These are phyloP conservation scores for Coleophora flavipennella DNA, from an alignment of 2,888 invertebrate genomes.

Conservation along the genomic window DNA sequence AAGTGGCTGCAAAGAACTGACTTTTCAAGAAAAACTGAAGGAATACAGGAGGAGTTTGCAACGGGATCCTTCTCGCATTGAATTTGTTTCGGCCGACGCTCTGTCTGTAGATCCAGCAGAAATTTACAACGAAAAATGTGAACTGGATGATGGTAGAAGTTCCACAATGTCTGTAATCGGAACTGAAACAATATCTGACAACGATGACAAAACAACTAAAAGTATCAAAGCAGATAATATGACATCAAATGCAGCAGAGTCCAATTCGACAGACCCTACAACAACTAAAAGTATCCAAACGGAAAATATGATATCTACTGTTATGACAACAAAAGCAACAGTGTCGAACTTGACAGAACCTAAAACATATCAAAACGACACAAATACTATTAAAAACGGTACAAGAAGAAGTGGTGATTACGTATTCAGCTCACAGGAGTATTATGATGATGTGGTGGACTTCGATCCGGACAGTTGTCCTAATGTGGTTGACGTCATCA, in stretches of 20 bases:
- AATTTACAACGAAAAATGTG: conserved; percentile 22
- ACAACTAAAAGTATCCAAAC: not conserved
- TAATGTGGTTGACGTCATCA: conserved; percentile 32
- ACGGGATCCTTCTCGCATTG: conserved; percentile 32
- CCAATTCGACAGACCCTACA: too few species aligned
- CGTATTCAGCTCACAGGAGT: conserved; percentile 47
- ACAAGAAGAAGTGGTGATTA: conserved; percentile 39
- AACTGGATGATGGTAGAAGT: too few species aligned
- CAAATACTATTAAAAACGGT: too few species aligned
- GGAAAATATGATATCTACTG: conserved; percentile 6
- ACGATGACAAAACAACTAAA: not conserved
- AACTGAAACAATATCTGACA: too few species aligned
- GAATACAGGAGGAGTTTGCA: conserved; percentile 31
- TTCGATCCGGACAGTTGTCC: conserved; percentile 33
- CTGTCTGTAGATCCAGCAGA: conserved; percentile 27
- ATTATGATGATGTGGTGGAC: conserved; percentile 40
- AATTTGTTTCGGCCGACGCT: conserved; percentile 37
- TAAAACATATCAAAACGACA: too few species aligned
- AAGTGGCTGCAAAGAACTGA: conserved; percentile 28
- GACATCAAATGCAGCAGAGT: not conserved
- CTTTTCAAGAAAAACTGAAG: conserved; percentile 27
- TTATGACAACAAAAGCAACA: not conserved
- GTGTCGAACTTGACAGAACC: too few species aligned
- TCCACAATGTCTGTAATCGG: too few species aligned
- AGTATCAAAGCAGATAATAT: conserved; percentile 5